A percentile compares a stretch with the other conserved stretches of the same genome.
These are phyloP conservation scores for Porites lobata DNA, from an alignment of 92 coral and sea anemone species.

Conservation along the genomic window DNA sequence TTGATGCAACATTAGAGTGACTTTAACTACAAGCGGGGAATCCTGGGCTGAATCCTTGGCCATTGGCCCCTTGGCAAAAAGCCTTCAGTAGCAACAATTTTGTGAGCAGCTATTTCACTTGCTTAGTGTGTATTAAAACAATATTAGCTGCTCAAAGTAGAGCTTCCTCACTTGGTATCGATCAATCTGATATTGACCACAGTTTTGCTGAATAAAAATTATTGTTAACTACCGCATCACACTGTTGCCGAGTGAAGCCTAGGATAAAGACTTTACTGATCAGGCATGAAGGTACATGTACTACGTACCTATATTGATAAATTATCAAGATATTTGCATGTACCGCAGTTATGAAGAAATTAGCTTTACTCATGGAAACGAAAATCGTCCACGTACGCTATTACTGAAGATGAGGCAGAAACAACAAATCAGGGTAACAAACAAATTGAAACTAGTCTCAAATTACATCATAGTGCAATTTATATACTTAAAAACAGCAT, in stretches of 20 bases:
- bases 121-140: no score
- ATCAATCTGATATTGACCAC: no score
- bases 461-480: background rate
- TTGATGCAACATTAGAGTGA: no score
- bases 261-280: background rate
- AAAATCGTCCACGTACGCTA: background rate
- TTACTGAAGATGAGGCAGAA: background rate
- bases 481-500: background rate
- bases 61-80: no score
- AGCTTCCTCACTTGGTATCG: no score
- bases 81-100: no score
- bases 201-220: no score
- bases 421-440: background rate
- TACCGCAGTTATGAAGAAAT: background rate
- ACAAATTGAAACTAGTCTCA: background rate
- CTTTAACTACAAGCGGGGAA: no score
- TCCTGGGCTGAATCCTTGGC: no score
- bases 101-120: no score
- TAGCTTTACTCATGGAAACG: background rate
- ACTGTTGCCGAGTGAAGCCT: background rate
- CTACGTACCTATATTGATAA: background rate
- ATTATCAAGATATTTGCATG: conserved; percentile 1
- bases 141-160: no score
- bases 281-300: background rate
- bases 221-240: no score